Base-by-base conservation (phyloP, 2,113 vertebrate species). In the Trogon surrucura region DNA sequence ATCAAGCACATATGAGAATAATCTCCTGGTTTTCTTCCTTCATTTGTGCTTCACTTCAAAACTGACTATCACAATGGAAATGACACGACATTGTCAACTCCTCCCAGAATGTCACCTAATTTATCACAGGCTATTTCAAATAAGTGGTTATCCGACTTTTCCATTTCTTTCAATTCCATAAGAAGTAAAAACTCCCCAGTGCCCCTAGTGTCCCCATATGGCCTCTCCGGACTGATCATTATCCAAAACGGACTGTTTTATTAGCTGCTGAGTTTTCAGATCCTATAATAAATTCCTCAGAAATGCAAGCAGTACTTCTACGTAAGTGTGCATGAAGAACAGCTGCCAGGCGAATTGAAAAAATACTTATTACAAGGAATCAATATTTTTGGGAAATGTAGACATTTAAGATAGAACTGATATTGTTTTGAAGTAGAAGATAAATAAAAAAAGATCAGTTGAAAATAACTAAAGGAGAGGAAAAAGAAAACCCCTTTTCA, bases 141-240 rank as follows among this genome's bases (percentile, higher is more conserved):
- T 50, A 89, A 62, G 22, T 75, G 26, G 66, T 91, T 95, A 72
- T 90, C 44, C 86, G 93, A 84, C 50, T 95, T 96, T 94, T 97
- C 93, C 72, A 60, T 89, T 96, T 87, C 80, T 96, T 96, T 95
- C 60, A 56, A 90, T 95, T 97, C 94, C 95, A 91, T 96, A 96
- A 93, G 94, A 95, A 97, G 51, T 58, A 85, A 96, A 92, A 96
- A 91, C 88, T 96, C 90, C 88, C 86, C 60, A 82, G 92, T 78
- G 83, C 65, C 95, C 53, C 22, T 80, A 21, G 57, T 97, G 95
- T 96, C 97, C 97, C 91, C 62, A 60, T 56, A 86, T 95, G 91
- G 95, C 96, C 97, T 97, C 60, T 93, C 71, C 78, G 83, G 88
- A 88, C 34, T 92, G 94, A 94, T 96, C 88, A 29, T 74, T 81